phyloP scores from a whole-genome alignment of 1,140 invertebrate genomes.

The Sitophilus oryzae region DNA sequence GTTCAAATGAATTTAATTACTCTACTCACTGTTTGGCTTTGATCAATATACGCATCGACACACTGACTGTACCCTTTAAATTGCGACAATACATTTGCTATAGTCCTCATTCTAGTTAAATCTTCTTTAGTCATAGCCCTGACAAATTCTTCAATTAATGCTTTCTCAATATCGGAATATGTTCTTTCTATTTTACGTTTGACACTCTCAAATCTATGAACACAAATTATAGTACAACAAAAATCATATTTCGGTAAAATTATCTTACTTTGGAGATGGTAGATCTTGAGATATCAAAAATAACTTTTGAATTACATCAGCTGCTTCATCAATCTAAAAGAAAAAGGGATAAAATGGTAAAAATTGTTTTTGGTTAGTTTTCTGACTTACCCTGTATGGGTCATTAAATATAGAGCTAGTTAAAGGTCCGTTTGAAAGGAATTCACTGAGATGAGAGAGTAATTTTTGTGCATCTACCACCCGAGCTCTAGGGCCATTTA shows the following conservation, averaged over 20 bases:
- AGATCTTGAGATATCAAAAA: slow-evolving; percentile 94
- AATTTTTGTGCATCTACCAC: slow-evolving; percentile 92
- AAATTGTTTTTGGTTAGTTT: neutral
- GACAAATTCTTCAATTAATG: slow-evolving; percentile 93
- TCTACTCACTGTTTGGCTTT: slow-evolving; percentile 78
- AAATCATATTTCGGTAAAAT: slow-evolving; percentile 4
- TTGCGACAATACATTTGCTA: slow-evolving; percentile 85
- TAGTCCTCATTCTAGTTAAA: slow-evolving; percentile 83
- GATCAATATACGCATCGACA: slow-evolving; percentile 94
- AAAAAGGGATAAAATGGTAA: slow-evolving; percentile 15
- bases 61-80: slow-evolving; percentile 96
- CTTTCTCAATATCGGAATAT: slow-evolving; percentile 91
- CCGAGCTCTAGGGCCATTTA: slow-evolving; percentile 87
- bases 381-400: slow-evolving; percentile 62
- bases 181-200: slow-evolving; percentile 88
- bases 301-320: slow-evolving; percentile 98
- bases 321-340: slow-evolving; percentile 82
- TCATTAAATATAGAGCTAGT: slow-evolving; percentile 84
- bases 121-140: slow-evolving; percentile 79
- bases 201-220: slow-evolving; percentile 73
- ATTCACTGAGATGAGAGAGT: slow-evolving; percentile 91
- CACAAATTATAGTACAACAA: too few relatives aligned
- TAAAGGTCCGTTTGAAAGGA: slow-evolving; percentile 79
- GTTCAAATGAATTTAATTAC: slow-evolving; percentile 6
- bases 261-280: slow-evolving; percentile 63